A percentile compares a stretch with the other conserved stretches of the same genome.
Conservation (phyloP, 2,113 vertebrate species). For the Aspidoscelis tigris region DNA sequence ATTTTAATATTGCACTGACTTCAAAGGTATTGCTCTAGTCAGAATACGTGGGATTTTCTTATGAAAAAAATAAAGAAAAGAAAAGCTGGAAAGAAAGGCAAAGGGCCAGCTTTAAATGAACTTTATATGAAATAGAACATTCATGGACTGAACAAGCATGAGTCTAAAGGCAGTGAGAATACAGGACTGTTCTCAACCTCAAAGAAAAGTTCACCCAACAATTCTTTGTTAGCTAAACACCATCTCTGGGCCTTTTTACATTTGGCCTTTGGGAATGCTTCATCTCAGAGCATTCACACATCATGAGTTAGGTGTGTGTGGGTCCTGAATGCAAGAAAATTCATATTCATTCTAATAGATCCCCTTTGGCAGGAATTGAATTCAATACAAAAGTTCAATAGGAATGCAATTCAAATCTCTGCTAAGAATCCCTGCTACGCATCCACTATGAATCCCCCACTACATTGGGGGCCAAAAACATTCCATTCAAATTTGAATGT, state of each 20-base stretch:
- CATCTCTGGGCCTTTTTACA: not conserved
- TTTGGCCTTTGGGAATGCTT: too few relatives aligned
- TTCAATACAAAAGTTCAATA: too few relatives aligned
- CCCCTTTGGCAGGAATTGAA: too few relatives aligned
- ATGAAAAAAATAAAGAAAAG: not conserved
- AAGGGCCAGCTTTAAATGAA: not conserved
- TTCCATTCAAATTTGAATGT: too few relatives aligned
- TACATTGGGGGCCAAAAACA: too few relatives aligned
- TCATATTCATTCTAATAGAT: too few relatives aligned
- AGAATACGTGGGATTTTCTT: not conserved
- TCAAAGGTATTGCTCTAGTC: not conserved
- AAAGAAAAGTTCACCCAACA: not conserved
- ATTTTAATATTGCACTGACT: constrained; percentile 1
- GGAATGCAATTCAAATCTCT: too few relatives aligned
- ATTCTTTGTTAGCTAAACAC: not conserved
- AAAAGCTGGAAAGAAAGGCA: constrained; percentile 4
- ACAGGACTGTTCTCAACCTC: constrained; percentile 6
- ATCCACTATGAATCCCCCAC: too few relatives aligned
- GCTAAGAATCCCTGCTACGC: too few relatives aligned
- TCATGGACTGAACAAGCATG: not conserved
- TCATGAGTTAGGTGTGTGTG: too few relatives aligned
- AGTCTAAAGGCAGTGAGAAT: not conserved
- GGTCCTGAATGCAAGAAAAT: too few relatives aligned
- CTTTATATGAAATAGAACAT: constrained; percentile 2
- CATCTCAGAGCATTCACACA: too few relatives aligned